Evolutionary conservation across 1,140 invertebrate species (phyloP).

Genomic region (Bathynomus jamesi): DNA sequence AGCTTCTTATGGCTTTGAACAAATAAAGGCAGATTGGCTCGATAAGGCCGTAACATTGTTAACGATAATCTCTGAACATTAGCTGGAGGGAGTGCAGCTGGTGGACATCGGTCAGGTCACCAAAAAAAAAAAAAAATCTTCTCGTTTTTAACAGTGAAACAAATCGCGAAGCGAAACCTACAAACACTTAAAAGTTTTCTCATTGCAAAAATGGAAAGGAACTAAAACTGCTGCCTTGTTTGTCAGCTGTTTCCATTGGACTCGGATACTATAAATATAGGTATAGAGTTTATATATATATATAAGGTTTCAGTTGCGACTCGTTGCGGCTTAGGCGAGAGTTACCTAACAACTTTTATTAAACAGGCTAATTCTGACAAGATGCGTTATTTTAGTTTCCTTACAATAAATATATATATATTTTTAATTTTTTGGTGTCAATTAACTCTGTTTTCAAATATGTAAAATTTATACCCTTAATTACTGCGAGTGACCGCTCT

Average conservation of each 20-base stretch:
- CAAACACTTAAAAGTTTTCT: neutral
- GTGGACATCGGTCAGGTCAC: neutral
- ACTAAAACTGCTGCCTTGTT: neutral
- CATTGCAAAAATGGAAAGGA: neutral
- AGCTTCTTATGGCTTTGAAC: neutral
- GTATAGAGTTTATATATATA: neutral
- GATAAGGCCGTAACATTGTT: neutral
- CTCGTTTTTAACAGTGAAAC: no score
- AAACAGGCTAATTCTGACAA: no score
- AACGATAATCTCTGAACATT: neutral
- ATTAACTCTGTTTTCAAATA: no score
- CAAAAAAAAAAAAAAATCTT: neutral
- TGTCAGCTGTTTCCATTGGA: neutral
- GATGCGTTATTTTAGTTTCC: no score
- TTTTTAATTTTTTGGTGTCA: no score
- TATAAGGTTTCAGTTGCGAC: neutral
- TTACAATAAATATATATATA: no score
- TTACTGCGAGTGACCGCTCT: no score
- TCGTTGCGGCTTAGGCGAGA: no score
- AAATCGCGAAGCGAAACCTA: neutral
- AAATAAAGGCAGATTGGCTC: neutral
- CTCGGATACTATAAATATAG: neutral
- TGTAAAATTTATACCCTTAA: no score
- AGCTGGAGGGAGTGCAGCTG: neutral
- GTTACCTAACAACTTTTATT: no score